Percentiles rank a stretch among this genome's conserved stretches.
phyloP scores from a whole-genome alignment of 1,140 invertebrate genomes.

The Cotesia typhae region DNA sequence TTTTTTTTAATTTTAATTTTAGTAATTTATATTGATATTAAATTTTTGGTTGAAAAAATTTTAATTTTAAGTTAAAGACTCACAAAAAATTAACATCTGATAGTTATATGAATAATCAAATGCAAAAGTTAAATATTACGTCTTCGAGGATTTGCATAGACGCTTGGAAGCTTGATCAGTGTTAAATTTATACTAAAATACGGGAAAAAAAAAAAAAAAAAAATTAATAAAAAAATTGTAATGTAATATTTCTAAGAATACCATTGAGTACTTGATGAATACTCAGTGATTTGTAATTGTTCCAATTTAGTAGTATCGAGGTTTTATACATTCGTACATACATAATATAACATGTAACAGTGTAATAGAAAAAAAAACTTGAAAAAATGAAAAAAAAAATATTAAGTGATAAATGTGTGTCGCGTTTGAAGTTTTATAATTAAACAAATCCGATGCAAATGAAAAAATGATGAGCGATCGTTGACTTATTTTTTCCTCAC shows the following conservation, averaged over 20 bases:
- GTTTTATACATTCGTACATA: conserved; percentile 45
- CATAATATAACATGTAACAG: conserved; percentile 42
- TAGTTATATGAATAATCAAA: conserved; percentile 1
- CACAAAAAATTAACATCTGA: neutral
- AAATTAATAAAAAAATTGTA: conserved; percentile 16
- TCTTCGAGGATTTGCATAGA: conserved; percentile 28
- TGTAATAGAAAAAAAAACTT: conserved; percentile 36
- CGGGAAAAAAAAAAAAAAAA: conserved; percentile 5
- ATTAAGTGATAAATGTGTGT: conserved; percentile 3
- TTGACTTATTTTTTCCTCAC: conserved; percentile 13
- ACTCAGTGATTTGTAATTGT: conserved; percentile 13
- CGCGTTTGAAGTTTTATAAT: conserved; percentile 24
- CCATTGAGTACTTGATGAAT: conserved; percentile 10
- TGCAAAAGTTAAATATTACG: conserved; percentile 25
- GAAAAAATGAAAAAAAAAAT: conserved; percentile 19
- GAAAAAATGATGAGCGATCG: conserved; percentile 27
- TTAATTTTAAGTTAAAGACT: no score
- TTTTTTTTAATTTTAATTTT: no score
- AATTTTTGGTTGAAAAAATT: no score
- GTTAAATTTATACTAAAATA: conserved; percentile 35
- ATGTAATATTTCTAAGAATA: neutral
- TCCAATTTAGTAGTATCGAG: conserved; percentile 35
- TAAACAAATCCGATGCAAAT: conserved; percentile 2
- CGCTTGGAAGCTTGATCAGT: conserved; percentile 33
- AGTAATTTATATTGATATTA: no score